Conservation (phyloP, 2,797 vertebrate genomes). For the Artibeus lituratus region DNA sequence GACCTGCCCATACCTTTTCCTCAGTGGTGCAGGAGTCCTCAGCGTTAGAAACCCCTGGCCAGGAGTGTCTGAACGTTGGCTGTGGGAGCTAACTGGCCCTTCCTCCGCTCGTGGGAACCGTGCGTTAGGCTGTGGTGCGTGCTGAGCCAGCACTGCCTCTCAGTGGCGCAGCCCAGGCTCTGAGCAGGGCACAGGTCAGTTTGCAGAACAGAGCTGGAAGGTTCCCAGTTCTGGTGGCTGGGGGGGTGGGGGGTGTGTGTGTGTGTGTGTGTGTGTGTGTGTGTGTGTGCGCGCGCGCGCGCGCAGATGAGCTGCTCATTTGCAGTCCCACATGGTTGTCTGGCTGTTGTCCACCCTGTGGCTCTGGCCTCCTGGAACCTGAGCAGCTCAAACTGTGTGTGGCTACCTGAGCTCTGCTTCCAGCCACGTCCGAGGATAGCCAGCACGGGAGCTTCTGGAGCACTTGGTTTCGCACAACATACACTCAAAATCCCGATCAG, state of each 20-base stretch:
- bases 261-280: too few relatives aligned
- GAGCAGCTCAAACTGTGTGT: not conserved
- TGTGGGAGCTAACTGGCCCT: not conserved
- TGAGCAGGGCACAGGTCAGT: accelerated
- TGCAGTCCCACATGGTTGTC: too few relatives aligned
- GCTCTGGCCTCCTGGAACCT: not conserved
- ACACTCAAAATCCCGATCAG: accelerated
- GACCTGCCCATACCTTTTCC: not conserved
- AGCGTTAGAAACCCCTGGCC: not conserved
- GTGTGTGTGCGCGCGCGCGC: too few relatives aligned
- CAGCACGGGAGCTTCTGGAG: not conserved
- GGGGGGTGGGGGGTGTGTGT: too few relatives aligned
- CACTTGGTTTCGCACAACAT: not conserved
- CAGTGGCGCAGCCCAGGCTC: not conserved
- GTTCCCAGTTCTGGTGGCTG: not conserved
- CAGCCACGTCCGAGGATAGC: not conserved
- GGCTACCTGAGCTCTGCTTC: not conserved
- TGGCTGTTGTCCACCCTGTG: not conserved
- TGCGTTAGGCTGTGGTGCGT: accelerated
- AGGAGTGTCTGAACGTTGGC: not conserved
- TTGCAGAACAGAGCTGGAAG: not conserved
- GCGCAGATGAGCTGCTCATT: not conserved
- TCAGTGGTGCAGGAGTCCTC: not conserved
- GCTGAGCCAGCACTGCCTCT: not conserved
- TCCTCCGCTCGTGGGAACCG: accelerated